phyloP scores from a whole-genome alignment of 2,888 invertebrate species.

The Hemaris fuciformis region DNA sequence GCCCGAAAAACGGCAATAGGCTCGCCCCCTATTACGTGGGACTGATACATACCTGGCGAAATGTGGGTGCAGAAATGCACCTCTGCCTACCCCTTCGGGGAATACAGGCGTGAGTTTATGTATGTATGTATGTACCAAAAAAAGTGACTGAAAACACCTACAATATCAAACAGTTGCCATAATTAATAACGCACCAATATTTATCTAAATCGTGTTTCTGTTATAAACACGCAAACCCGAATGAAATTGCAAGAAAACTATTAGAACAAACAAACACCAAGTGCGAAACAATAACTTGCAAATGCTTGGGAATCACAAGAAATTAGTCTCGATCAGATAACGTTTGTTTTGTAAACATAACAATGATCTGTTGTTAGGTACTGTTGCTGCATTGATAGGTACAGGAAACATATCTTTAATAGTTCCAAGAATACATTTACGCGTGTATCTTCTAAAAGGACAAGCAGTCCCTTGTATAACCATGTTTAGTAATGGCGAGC shows the following conservation, averaged over 20 bases:
- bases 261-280: background rate
- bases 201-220: background rate
- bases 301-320: background rate
- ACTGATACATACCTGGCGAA: too few species aligned
- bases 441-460: too few species aligned
- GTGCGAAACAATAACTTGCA: background rate
- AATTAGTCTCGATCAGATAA: background rate
- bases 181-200: background rate
- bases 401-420: background rate
- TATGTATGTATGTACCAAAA: too few species aligned
- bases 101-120: too few species aligned
- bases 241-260: background rate
- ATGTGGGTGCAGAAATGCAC: too few species aligned
- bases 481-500: too few species aligned
- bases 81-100: too few species aligned
- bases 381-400: background rate
- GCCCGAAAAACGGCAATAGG: too few species aligned
- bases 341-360: background rate
- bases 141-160: background rate
- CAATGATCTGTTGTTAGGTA: background rate
- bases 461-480: too few species aligned
- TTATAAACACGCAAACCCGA: background rate
- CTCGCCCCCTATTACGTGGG: too few species aligned
- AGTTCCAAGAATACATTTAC: background rate
- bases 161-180: background rate